Percentiles rank a stretch among this genome's conserved stretches.
Evolutionary conservation across 2,888 invertebrate genomes (phyloP).

Genomic region (Drosophila maculinotata): DNA sequence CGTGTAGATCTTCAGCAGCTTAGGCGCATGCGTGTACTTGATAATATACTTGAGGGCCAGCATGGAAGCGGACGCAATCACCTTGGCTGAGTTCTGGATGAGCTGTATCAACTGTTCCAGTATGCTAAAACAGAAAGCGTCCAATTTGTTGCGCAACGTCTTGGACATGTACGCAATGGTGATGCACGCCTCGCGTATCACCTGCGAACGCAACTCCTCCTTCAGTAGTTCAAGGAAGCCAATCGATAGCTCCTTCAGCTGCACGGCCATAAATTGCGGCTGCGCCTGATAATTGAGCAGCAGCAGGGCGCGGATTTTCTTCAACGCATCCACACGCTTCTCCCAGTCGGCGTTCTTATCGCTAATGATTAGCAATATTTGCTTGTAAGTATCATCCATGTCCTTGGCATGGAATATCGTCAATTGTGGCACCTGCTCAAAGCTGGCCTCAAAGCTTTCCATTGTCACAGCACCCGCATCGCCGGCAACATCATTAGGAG

Average conservation of each 20-base stretch:
- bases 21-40: conserved; percentile 91
- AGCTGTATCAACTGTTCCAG: conserved; percentile 94
- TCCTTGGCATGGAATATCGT: conserved; percentile 94
- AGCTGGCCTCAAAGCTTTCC: conserved; percentile 93
- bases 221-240: conserved; percentile 93
- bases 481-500: conserved; percentile 58
- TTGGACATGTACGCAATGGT: conserved; percentile 97
- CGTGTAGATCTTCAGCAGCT: conserved; percentile 92
- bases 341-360: conserved; percentile 97
- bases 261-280: conserved; percentile 89
- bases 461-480: conserved; percentile 95
- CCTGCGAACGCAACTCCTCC: conserved; percentile 94
- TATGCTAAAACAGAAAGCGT: conserved; percentile 93
- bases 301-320: conserved; percentile 93
- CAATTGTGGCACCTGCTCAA: conserved; percentile 92
- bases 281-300: conserved; percentile 91
- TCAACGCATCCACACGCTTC: conserved; percentile 95
- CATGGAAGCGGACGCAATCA: conserved; percentile 95
- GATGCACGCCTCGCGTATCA: conserved; percentile 97
- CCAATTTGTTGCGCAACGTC: conserved; percentile 92
- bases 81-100: conserved; percentile 98
- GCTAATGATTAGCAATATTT: conserved; percentile 90
- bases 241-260: conserved; percentile 92
- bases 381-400: conserved; percentile 92
- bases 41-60: conserved; percentile 95